A percentile compares a stretch with the other conserved stretches of the same genome.
phyloP scores from a whole-genome alignment of 1,140 invertebrate genomes.

The Pogonomyrmex barbatus region DNA sequence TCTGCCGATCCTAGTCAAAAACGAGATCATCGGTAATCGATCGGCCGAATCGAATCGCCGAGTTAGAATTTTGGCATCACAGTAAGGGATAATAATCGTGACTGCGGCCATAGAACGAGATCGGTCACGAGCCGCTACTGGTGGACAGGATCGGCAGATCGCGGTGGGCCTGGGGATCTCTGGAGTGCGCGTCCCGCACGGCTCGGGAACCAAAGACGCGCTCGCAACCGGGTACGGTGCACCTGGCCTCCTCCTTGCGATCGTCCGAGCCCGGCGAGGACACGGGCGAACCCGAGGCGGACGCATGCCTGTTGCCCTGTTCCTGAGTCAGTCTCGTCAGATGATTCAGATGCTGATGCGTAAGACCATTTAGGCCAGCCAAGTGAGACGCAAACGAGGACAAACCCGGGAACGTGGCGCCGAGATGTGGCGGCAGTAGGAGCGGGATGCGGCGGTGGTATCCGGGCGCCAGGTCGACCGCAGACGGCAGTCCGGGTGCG shows the following conservation, averaged over 20 bases:
- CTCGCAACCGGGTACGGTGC: constrained; percentile 88
- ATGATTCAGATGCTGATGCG: constrained; percentile 87
- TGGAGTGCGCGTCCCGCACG: constrained; percentile 87
- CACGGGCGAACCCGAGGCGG: constrained; percentile 69
- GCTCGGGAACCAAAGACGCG: constrained; percentile 88
- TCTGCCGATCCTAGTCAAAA: constrained; percentile 38
- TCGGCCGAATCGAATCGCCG: constrained; percentile 50
- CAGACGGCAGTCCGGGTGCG: constrained; percentile 74
- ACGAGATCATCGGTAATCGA: constrained; percentile 69
- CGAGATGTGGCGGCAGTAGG: constrained; percentile 82
- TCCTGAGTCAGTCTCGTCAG: constrained; percentile 81
- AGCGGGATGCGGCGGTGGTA: constrained; percentile 82
- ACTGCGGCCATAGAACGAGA: constrained; percentile 77
- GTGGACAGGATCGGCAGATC: constrained; percentile 80
- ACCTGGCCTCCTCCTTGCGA: constrained; percentile 85
- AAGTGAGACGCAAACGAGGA: constrained; percentile 85
- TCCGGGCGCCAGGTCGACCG: constrained; percentile 80
- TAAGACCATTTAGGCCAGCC: constrained; percentile 86
- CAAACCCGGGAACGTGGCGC: constrained; percentile 83
- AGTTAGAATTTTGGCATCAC: constrained; percentile 83
- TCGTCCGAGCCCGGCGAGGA: constrained; percentile 75
- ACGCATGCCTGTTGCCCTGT: constrained; percentile 64
- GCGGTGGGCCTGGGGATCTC: constrained; percentile 85
- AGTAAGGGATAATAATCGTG: constrained; percentile 80
- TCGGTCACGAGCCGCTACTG: constrained; percentile 83